Conservation (phyloP, 2,888 invertebrate genomes). For the Cybosia mesomella region DNA sequence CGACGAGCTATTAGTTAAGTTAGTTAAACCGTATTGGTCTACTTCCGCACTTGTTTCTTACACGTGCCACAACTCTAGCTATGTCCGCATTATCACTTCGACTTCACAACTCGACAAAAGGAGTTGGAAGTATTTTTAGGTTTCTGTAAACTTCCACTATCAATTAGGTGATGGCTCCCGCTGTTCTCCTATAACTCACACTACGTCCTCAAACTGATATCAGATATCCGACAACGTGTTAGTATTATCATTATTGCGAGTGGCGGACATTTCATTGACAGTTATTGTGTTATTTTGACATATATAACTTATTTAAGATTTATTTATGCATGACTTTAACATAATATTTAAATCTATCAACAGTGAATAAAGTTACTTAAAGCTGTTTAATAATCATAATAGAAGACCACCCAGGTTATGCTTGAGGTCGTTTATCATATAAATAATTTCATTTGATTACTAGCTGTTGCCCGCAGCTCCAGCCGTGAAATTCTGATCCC, state of each 20-base stretch:
- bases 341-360: slow-evolving; percentile 43
- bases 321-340: slow-evolving; percentile 50
- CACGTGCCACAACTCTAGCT: too few relatives aligned
- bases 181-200: slow-evolving; percentile 42
- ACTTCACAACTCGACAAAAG: too few relatives aligned
- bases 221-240: slow-evolving; percentile 72
- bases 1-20: too few relatives aligned
- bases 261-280: slow-evolving; percentile 69
- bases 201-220: slow-evolving; percentile 60
- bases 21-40: too few relatives aligned
- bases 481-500: too few relatives aligned
- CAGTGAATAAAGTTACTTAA: slow-evolving; percentile 21
- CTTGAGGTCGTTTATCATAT: slow-evolving; percentile 22
- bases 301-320: slow-evolving; percentile 55
- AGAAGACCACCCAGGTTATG: slow-evolving; percentile 43
- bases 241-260: slow-evolving; percentile 69
- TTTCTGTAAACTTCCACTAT: too few relatives aligned
- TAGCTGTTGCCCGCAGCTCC: background rate
- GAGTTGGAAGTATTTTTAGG: too few relatives aligned
- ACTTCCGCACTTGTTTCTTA: too few relatives aligned
- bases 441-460: slow-evolving; percentile 8
- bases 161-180: background rate
- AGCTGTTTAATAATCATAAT: slow-evolving; percentile 35
- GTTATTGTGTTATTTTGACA: slow-evolving; percentile 68
- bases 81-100: too few relatives aligned